These are phyloP conservation scores for Tachysurus vachellii DNA, from an alignment of 2,113 vertebrate genomes.

Conservation along the genomic window DNA sequence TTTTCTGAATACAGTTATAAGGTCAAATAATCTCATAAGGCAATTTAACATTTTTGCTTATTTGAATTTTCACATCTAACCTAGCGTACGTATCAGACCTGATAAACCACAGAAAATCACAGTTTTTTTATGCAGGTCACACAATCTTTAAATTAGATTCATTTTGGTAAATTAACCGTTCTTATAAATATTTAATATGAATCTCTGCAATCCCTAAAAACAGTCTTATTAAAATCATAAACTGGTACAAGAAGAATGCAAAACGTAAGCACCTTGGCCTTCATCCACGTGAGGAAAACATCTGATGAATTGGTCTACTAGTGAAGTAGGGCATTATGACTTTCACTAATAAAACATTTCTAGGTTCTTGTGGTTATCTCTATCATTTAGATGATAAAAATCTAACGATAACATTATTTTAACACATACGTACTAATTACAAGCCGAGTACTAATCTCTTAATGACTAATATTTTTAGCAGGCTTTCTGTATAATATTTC, in stretches of 20 bases:
- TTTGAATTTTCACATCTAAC: neutral
- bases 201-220: neutral
- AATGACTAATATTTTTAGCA: neutral
- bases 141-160: neutral
- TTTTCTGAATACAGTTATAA: neutral
- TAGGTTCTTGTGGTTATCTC: constrained; percentile 20
- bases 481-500: neutral
- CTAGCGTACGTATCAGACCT: neutral
- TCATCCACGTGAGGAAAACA: constrained; percentile 6
- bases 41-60: neutral
- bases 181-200: constrained; percentile 6
- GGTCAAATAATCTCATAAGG: neutral
- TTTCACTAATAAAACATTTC: constrained; percentile 36
- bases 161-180: neutral
- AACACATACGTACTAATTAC: neutral
- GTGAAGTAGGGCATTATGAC: constrained; percentile 36
- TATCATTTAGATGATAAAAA: neutral
- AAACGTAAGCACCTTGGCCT: neutral
- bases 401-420: neutral
- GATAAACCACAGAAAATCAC: neutral
- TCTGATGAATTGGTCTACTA: constrained; percentile 28
- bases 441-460: neutral
- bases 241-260: neutral
- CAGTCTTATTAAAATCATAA: neutral
- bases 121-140: neutral